Percentiles rank a stretch among this genome's conserved stretches.
Conservation (phyloP, 2,113 vertebrate genomes). For the Ailurus styani region DNA sequence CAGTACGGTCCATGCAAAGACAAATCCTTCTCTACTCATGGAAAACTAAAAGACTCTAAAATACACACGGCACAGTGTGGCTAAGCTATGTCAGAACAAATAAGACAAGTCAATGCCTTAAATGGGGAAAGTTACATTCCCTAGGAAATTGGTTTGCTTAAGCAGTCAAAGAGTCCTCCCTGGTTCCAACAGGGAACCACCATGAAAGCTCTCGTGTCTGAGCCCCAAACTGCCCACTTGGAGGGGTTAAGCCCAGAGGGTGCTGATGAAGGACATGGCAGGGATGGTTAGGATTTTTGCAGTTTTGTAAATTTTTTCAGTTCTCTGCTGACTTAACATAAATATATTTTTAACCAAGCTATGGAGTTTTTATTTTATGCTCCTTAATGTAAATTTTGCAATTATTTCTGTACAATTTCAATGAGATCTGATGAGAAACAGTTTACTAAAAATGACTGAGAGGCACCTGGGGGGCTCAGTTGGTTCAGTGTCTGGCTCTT, state of each 20-base stretch:
- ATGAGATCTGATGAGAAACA: neutral
- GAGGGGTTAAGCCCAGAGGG: neutral
- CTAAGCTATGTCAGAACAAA: neutral
- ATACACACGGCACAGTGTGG: neutral
- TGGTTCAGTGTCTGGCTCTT: too few species aligned
- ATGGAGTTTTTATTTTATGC: neutral
- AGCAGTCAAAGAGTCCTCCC: too few species aligned
- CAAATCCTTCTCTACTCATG: neutral
- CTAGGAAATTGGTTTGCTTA: neutral
- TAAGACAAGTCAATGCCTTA: neutral
- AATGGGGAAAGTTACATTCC: neutral
- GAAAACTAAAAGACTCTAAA: neutral
- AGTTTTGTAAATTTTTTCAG: neutral
- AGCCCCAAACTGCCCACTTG: neutral
- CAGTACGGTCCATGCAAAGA: neutral
- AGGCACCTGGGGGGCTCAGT: too few species aligned
- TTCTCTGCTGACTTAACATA: neutral
- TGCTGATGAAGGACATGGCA: neutral
- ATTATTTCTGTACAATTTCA: neutral
- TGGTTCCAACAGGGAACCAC: neutral
- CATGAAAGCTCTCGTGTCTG: accelerated
- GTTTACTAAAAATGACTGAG: neutral
- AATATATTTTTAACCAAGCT: neutral
- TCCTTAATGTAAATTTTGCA: neutral
- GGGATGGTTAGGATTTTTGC: too few species aligned